Base-by-base conservation (phyloP, 2,113 vertebrate species). In the Atractosteus spatula region DNA sequence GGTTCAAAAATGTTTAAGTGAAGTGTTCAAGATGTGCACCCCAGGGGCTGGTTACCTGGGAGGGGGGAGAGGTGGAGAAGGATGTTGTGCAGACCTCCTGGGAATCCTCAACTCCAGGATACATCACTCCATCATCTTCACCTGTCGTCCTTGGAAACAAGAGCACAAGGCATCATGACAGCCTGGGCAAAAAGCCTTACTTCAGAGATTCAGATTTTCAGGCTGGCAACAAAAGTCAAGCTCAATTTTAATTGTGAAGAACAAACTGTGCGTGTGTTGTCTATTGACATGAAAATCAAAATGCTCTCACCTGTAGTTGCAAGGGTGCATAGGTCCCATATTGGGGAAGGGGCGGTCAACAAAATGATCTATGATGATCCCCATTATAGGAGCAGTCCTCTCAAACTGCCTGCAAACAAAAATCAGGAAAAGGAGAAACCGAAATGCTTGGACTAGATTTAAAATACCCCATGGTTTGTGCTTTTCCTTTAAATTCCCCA, bases 321-420 rank as follows among this genome's bases (percentile, higher is more conserved):
- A 99, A 76, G 96, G 96, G 73, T 99, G 95, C 91, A 94, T 92
- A 81, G 93, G 95, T 68, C 96, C 96, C 84, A 95, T 91, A 85
- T 91, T 94, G 86, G 93, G 82, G 71, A 93, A 93, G 77, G 97
- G 96, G 83, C 94, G 94, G 85, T 99, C 97, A 88, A 98, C 94
- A 81, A 98, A 99, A 86, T 99, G 97, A 89, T 99, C 97, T 84
- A 98, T 97, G 75, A 99, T 98, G 88, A 99, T 99, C 65, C 96
- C 97, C 97, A 98, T 97, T 89, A 99, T 98, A 56, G 97, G 96
- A 79, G 93, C 94, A 6, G 95, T 94, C 83, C 94, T 93, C 86
- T 99, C 97, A 91, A 97, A 97, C 84, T 98, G 96, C 85, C 97
- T 99, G 93, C 74, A 89, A 90, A 73, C 43, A 59, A 8, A 59